phyloP scores from a whole-genome alignment of 2,888 invertebrate genomes.

The Rhamphomyia laevipes region DNA sequence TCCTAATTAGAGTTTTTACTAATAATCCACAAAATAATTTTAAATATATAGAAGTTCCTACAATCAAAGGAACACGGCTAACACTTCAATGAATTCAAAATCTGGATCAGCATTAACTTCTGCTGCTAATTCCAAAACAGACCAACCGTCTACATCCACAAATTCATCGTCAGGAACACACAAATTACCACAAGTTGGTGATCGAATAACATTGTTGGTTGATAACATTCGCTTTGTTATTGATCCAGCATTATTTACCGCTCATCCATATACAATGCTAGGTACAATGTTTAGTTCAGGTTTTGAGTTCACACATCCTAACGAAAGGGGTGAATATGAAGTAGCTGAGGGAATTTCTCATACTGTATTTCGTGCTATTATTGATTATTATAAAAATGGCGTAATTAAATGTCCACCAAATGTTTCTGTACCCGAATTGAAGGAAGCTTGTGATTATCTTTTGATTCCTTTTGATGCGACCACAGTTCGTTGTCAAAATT shows the following conservation, averaged over 20 bases:
- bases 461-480: conserved; percentile 94
- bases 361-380: conserved; percentile 84
- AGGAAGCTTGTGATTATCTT: conserved; percentile 98
- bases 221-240: conserved; percentile 92
- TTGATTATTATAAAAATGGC: conserved; percentile 89
- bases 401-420: conserved; percentile 89
- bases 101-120: conserved; percentile 1
- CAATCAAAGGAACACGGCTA: not conserved
- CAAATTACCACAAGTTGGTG: conserved; percentile 31
- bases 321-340: conserved; percentile 93
- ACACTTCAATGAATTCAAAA: conserved; percentile 6
- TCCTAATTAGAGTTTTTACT: not conserved
- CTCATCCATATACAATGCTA: conserved; percentile 96
- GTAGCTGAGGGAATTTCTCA: conserved; percentile 96
- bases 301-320: conserved; percentile 82
- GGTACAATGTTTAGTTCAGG: conserved; percentile 97
- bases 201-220: conserved; percentile 85
- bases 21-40: not conserved
- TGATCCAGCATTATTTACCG: conserved; percentile 83
- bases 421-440: conserved; percentile 88
- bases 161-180: not conserved
- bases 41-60: not conserved
- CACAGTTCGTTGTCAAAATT: conserved; percentile 91
- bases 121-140: conserved; percentile 2
- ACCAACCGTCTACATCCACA: conserved; percentile 5